Percentiles rank a stretch among this genome's conserved stretches.
phyloP scores from a whole-genome alignment of 2,113 vertebrate species.

The Planiliza haematocheilus region DNA sequence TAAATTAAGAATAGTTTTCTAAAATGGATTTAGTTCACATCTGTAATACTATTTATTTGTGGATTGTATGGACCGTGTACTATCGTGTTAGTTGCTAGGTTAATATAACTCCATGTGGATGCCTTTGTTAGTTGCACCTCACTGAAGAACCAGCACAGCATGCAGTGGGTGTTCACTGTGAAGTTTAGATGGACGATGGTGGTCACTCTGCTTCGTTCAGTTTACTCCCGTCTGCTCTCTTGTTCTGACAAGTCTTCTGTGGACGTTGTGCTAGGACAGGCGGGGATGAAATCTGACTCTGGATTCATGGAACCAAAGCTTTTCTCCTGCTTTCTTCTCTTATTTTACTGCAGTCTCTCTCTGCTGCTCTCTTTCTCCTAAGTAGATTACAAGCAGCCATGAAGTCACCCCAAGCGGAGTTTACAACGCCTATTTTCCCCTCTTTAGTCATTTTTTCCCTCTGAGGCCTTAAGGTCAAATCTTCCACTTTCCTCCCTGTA shows the following conservation, averaged over 20 bases:
- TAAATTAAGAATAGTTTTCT: no score
- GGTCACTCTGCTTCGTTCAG: background rate
- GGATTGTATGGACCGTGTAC: no score
- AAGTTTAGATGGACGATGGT: background rate
- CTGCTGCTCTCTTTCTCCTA: constrained; percentile 13
- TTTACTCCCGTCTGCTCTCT: constrained; percentile 1
- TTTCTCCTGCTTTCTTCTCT: background rate
- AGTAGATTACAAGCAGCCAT: constrained; percentile 41
- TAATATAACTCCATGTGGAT: no score
- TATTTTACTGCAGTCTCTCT: background rate
- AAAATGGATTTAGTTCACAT: no score
- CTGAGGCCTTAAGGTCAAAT: constrained; percentile 45
- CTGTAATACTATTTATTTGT: no score
- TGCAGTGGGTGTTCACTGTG: background rate
- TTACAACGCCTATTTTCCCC: constrained; percentile 52
- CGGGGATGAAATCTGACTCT: constrained; percentile 7
- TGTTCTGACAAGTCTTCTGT: constrained; percentile 20
- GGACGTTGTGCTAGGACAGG: constrained; percentile 22
- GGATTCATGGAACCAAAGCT: background rate
- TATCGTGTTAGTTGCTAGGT: no score
- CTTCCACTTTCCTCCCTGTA: constrained; percentile 39
- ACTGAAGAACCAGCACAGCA: no score
- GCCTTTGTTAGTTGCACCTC: no score
- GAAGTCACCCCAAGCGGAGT: constrained; percentile 46
- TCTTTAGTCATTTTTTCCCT: constrained; percentile 49